Conservation (phyloP, 2,888 invertebrate genomes). For the Marronus borbonicus region DNA sequence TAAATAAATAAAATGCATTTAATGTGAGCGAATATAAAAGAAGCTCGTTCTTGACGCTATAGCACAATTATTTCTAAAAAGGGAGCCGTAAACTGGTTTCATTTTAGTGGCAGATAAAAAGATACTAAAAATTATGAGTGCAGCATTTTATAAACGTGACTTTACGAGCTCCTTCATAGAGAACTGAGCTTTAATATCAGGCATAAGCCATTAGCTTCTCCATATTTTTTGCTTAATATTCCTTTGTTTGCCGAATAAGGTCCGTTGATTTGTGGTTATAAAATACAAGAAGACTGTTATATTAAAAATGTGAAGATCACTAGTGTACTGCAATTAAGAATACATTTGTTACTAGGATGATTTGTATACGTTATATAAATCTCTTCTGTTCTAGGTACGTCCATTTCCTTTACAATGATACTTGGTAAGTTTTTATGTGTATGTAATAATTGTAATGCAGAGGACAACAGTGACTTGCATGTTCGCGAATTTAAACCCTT, state of each 20-base stretch:
- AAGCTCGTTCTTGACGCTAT: not conserved
- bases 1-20: conserved; percentile 18
- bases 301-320: no score
- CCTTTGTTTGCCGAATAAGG: not conserved
- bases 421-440: no score
- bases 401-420: no score
- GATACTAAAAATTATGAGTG: conserved; percentile 32
- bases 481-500: no score
- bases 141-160: conserved; percentile 22
- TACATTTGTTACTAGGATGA: no score
- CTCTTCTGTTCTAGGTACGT: no score
- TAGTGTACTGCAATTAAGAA: no score
- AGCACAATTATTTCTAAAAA: conserved; percentile 36
- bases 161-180: conserved; percentile 24
- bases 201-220: conserved; percentile 19
- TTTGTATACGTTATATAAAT: no score
- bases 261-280: not conserved
- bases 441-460: no score
- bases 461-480: no score
- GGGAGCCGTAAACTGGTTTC: conserved; percentile 26
- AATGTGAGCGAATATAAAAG: conserved; percentile 15
- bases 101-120: conserved; percentile 31
- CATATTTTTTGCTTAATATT: conserved; percentile 17
- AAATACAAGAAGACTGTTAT: no score
- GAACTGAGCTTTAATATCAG: conserved; percentile 13